Evolutionary conservation across 2,113 vertebrate genomes (phyloP), one percentile per base, ranked within the genome.

Genomic region (Pleuronectes platessa): DNA sequence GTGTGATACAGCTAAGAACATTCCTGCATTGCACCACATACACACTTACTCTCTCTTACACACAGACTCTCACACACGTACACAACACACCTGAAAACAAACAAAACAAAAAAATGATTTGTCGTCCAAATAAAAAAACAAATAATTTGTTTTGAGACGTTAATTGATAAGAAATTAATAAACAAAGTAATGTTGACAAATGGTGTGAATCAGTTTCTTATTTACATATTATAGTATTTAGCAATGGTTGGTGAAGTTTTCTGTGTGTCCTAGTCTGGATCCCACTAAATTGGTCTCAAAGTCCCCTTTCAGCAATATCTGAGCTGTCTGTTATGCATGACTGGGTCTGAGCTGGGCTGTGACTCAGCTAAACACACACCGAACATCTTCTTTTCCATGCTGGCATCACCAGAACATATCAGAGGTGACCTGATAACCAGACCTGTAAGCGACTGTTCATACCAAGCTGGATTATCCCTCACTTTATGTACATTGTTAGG

Each of bases 1-100:
- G 72, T 94, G 92, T 94, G 93, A 93, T 89, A 65, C 81, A 74
- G 88, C 86, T 90, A 68, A 91, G 79, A 82, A 90, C 87, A 94
- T 93, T 92, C 90, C 89, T 87, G 60, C 73, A 78, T 63, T 75
- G 73, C 70, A 65, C 31, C 55, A 76, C 75, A 68, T 79, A 12
- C 79, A 69, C 35, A 35, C 59, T 13, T 18, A 51, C 17, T 51
- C 47, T 49, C 23, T 2, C 63, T 11, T 23, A 59, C 31, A n/a
- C 31, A 61, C 23, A 42, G 37, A 45, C 37, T n/a, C 10, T 9
- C 35, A 13, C 40, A 42, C 40, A 42, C 11, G 11, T 1, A 42
- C 40, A 42, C 9, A 40, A 40, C 40, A 42, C 40, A 42, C 40
- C 8, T 12, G 2, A 20, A 26, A 12, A 9, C 35, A 14, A 13